Conservation (phyloP, 1,140 invertebrate genomes). For the Dryas iulia region DNA sequence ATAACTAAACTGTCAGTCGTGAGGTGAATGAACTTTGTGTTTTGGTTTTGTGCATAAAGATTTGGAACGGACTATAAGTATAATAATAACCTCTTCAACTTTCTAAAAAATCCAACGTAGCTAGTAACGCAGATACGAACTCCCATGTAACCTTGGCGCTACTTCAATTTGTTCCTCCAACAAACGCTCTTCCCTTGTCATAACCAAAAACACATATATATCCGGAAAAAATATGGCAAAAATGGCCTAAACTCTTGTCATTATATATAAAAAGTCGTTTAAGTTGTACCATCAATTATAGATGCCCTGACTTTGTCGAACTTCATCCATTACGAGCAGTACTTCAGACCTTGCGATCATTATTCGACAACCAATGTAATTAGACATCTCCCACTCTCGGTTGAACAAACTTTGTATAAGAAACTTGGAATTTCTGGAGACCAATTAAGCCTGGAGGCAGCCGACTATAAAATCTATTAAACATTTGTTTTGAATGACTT, state of each 20-base stretch:
- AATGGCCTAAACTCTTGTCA: constrained; percentile 31
- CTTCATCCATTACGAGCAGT: constrained; percentile 46
- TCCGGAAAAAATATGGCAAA: constrained; percentile 8
- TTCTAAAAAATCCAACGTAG: too few species aligned
- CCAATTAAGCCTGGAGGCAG: constrained; percentile 31
- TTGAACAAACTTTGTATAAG: constrained; percentile 19
- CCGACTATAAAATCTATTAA: constrained; percentile 44
- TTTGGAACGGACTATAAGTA: too few species aligned
- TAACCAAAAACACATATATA: not conserved
- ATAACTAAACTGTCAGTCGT: too few species aligned
- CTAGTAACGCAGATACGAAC: too few species aligned
- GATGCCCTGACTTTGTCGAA: constrained; percentile 52
- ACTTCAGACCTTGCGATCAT: constrained; percentile 45
- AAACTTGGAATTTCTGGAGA: constrained; percentile 19
- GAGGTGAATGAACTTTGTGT: too few species aligned
- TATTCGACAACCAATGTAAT: constrained; percentile 44
- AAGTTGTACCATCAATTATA: constrained; percentile 55
- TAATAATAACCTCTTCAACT: too few species aligned
- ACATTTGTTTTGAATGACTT: constrained; percentile 49
- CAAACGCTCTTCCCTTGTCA: not conserved
- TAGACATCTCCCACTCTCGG: constrained; percentile 23
- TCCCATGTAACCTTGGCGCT: not conserved
- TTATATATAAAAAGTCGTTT: constrained; percentile 45
- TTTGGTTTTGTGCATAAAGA: too few species aligned
- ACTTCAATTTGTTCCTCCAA: not conserved